phyloP scores from a whole-genome alignment of 2,797 vertebrate genomes.

The Labeo calbasu region DNA sequence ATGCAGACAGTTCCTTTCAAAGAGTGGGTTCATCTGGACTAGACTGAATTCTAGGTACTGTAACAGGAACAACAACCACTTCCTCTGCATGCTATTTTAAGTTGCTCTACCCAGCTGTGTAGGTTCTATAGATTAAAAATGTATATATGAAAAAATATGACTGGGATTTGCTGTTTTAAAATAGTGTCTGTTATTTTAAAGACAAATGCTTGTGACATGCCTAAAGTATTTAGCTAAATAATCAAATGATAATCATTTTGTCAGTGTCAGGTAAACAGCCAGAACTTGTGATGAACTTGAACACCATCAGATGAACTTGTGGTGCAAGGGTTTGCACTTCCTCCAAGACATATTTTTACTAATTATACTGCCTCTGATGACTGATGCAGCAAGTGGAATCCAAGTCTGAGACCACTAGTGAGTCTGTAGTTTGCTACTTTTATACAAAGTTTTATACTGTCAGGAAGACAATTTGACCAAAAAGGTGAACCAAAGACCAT shows the following conservation, averaged over 20 bases:
- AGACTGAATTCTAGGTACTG: constrained; percentile 4
- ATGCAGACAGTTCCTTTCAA: neutral
- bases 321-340: neutral
- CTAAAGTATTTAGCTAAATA: neutral
- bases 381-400: neutral
- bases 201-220: neutral
- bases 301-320: neutral
- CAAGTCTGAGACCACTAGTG: neutral
- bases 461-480: neutral
- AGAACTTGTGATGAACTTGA: neutral
- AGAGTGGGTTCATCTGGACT: neutral
- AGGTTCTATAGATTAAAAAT: neutral
- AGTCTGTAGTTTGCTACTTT: neutral
- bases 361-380: neutral
- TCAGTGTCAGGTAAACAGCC: neutral
- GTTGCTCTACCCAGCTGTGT: neutral
- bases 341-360: neutral
- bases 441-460: neutral
- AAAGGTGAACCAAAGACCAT: neutral
- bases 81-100: constrained; percentile 29
- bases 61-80: constrained; percentile 30
- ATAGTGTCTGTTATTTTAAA: neutral
- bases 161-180: neutral
- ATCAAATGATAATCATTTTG: neutral
- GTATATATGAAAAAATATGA: neutral